Base-by-base conservation (phyloP, 2,797 vertebrate genomes). In the Brachyalestes nurse region DNA sequence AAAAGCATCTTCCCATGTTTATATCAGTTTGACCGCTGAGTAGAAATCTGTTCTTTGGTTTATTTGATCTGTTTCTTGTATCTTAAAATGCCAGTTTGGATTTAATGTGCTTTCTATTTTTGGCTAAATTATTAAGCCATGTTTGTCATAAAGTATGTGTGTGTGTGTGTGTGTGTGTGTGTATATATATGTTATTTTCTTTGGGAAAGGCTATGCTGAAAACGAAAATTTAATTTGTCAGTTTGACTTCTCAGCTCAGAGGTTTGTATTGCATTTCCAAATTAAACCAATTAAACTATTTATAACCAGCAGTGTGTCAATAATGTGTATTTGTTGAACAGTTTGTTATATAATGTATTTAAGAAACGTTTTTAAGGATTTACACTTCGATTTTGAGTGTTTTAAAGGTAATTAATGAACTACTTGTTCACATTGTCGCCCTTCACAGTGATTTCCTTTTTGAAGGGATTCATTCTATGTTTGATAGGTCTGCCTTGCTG, bases 231-330 rank as follows among this genome's bases (percentile, higher is more conserved):
- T 69, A 47, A 69, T n/a, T 69, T 69, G 66, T 69, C 42, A 69
- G 13, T 14, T 62, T 62, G 23, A 34, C 16, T 45, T 66, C 34
- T 53, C 34, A 12, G 34, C 53, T 72, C 21, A 64, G 13, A 61
- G 28, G 62, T 80, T 80, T 80, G 51, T 75, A 80, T 69, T 69
- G 28, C 64, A 62, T 81, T 81, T 81, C 55, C 64, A 75, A 81
- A 75, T 81, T 49, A 81, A 81, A 77, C 8, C 9, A 40, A 51
- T 51, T 13, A 51, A 58, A 75, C 1, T 81, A 51, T 19, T 38
- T 45, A 58, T 6, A 47, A 23, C 6, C 42, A 0, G n/a, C 6
- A 2, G 14, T 17, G 25, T 49, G 49, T 60, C 34, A 45, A 49
- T 0, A 0, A 12, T 17, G 3, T 65, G 6, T 13, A 34, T 23